Percentiles rank a stretch among this genome's conserved stretches.
Evolutionary conservation across 1,140 invertebrate species (phyloP).

Genomic region (Drosophila lini): DNA sequence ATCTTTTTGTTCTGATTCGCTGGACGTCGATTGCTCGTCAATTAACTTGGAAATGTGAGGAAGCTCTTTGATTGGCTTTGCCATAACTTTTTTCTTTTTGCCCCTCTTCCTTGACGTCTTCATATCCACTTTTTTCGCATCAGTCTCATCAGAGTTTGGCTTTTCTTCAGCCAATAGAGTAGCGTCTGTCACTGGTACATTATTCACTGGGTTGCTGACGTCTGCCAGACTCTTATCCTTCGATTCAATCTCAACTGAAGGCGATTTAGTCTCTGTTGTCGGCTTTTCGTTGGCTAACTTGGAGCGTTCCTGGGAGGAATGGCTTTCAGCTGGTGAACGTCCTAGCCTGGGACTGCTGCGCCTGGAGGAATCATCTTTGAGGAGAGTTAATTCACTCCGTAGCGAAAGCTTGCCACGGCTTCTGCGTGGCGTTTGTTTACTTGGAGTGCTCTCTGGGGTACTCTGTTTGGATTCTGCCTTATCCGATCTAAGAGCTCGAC

Average conservation of each 20-base stretch:
- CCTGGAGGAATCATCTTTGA: slow-evolving; percentile 3
- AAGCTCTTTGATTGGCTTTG: background rate
- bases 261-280: background rate
- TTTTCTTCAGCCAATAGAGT: background rate
- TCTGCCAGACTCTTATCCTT: background rate
- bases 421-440: background rate
- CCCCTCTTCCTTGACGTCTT: background rate
- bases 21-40: slow-evolving; percentile 12
- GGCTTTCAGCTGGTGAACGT: slow-evolving; percentile 26
- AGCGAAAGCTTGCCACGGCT: slow-evolving; percentile 23
- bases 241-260: background rate
- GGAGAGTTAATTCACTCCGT: background rate
- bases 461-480: background rate
- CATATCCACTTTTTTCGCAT: background rate
- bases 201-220: background rate
- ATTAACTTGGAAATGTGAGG: background rate
- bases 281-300: background rate
- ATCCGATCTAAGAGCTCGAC: slow-evolving; percentile 18
- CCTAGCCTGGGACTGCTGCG: slow-evolving; percentile 41
- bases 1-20: slow-evolving; percentile 1
- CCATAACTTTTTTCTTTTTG: background rate
- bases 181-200: background rate
- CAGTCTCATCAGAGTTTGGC: slow-evolving; percentile 4
- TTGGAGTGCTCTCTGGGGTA: background rate
- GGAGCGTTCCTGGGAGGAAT: slow-evolving; percentile 24